phyloP scores from a whole-genome alignment of 2,888 invertebrate genomes.

The Lumbricus terrestris region DNA sequence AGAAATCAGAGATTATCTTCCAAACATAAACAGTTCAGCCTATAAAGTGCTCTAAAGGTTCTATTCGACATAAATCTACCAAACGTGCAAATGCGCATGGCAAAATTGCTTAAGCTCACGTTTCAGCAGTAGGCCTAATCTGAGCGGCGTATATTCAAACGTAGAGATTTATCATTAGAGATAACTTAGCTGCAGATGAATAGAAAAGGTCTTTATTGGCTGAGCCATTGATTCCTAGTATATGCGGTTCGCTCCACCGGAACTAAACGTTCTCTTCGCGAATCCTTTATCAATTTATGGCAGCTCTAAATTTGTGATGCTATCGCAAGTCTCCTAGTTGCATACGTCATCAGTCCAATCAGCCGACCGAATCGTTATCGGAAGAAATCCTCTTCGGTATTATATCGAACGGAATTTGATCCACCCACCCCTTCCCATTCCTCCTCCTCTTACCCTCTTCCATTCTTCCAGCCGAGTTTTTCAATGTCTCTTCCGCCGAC shows the following conservation, averaged over 20 bases:
- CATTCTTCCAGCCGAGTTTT: background rate
- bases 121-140: background rate
- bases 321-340: background rate
- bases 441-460: background rate
- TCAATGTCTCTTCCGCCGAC: background rate
- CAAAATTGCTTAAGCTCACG: background rate
- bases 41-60: background rate
- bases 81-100: background rate
- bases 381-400: background rate
- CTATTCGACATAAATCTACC: background rate
- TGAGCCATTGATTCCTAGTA: background rate
- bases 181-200: background rate
- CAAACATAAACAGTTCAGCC: background rate
- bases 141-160: background rate
- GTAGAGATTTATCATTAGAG: background rate
- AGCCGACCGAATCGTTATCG: background rate
- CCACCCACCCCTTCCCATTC: background rate
- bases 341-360: background rate
- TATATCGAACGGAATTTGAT: background rate
- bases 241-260: background rate
- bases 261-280: background rate
- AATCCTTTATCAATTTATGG: background rate
- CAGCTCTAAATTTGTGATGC: background rate
- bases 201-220: background rate
- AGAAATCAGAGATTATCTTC: background rate